Conservation (phyloP, 2,888 invertebrate genomes). For the Agriopis leucophaearia region DNA sequence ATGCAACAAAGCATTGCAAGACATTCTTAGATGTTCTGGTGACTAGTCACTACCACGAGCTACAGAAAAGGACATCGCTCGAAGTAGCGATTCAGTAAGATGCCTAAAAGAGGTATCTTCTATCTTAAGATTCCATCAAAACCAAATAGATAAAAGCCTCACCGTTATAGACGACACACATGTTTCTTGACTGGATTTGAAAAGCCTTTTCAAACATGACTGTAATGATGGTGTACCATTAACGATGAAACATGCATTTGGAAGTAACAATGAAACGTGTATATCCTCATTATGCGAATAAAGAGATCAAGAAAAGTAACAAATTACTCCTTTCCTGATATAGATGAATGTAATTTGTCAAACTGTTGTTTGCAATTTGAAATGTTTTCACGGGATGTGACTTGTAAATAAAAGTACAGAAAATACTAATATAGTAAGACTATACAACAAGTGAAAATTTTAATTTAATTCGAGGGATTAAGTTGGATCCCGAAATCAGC, state of each 20-base stretch:
- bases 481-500: no score
- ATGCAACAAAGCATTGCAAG: constrained; percentile 34
- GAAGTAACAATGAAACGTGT: constrained; percentile 11
- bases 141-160: constrained; percentile 28
- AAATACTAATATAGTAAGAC: no score
- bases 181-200: constrained; percentile 16
- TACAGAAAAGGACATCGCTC: constrained; percentile 37
- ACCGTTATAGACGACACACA: constrained; percentile 15
- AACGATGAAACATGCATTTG: constrained; percentile 13
- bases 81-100: constrained; percentile 37
- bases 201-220: constrained; percentile 19
- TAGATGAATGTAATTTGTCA: background rate
- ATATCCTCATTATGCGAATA: constrained; percentile 19
- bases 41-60: constrained; percentile 19
- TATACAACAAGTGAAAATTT: no score
- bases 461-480: no score
- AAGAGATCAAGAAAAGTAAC: constrained; percentile 4
- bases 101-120: constrained; percentile 4
- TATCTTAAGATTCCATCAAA: constrained; percentile 15
- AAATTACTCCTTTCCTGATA: constrained; percentile 12
- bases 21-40: constrained; percentile 28
- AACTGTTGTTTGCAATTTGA: background rate
- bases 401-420: background rate
- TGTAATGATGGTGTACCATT: constrained; percentile 21
- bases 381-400: background rate